Percentiles rank a stretch among this genome's conserved stretches.
Conservation (phyloP, 2,888 invertebrate species). For the Lamproptera curius region DNA sequence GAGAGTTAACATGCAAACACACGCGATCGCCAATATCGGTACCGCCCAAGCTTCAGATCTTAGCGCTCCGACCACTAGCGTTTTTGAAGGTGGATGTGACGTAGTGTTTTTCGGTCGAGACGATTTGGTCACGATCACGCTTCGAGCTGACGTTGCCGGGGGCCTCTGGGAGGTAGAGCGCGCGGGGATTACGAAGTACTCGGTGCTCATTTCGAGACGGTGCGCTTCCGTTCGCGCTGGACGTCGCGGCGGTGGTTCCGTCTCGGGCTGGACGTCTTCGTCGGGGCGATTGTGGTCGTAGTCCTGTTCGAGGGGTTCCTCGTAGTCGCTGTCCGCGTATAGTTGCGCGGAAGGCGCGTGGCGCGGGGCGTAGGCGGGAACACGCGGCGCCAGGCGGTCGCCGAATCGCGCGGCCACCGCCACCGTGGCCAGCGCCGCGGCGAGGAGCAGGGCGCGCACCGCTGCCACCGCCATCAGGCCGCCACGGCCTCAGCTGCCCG, state of each 20-base stretch:
- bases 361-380: constrained; percentile 60
- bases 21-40: constrained; percentile 90
- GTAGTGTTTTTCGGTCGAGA: constrained; percentile 40
- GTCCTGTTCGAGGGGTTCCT: constrained; percentile 53
- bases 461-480: constrained; percentile 59
- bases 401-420: constrained; percentile 55
- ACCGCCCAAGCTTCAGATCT: constrained; percentile 93
- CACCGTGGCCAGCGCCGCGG: constrained; percentile 50
- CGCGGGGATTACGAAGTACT: constrained; percentile 88
- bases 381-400: constrained; percentile 63
- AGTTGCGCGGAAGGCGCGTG: constrained; percentile 43
- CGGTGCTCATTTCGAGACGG: constrained; percentile 89
- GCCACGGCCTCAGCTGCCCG: constrained; percentile 62
- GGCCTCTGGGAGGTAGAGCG: constrained; percentile 47
- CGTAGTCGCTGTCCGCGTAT: constrained; percentile 51
- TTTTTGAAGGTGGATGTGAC: constrained; percentile 38
- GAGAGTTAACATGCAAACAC: constrained; percentile 90
- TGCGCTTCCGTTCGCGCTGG: constrained; percentile 68
- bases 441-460: constrained; percentile 54
- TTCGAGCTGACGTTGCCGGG: constrained; percentile 52
- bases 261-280: constrained; percentile 43
- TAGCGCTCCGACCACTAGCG: constrained; percentile 57
- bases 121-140: constrained; percentile 40
- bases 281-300: constrained; percentile 46
- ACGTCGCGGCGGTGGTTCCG: constrained; percentile 49